A percentile compares a stretch with the other conserved stretches of the same genome.
Conservation (phyloP, 2,797 vertebrate genomes). For the Galago senegalensis region DNA sequence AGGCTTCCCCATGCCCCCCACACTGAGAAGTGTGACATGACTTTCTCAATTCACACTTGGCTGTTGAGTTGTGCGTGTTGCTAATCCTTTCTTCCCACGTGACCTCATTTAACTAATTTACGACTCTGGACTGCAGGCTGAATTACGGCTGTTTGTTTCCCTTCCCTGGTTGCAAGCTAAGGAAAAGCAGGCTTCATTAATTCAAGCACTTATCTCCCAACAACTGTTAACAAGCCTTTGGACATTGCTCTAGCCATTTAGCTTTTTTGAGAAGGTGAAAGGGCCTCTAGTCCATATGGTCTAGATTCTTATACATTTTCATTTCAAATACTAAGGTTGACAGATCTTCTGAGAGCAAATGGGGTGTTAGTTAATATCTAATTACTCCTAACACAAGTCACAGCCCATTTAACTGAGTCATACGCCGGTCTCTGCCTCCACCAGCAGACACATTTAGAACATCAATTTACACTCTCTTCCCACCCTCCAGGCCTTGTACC, state of each 20-base stretch:
- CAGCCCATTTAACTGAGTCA: slow-evolving; percentile 53
- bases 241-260: background rate
- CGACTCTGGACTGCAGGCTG: background rate
- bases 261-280: slow-evolving; percentile 61
- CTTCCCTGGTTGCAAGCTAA: slow-evolving; percentile 23
- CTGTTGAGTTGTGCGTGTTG: too few relatives aligned
- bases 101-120: slow-evolving; percentile 63
- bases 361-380: slow-evolving; percentile 69
- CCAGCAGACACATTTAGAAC: background rate
- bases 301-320: slow-evolving; percentile 56
- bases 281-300: slow-evolving; percentile 70
- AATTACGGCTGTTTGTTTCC: slow-evolving; percentile 59
- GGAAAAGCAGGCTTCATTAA: slow-evolving; percentile 66
- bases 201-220: slow-evolving; percentile 23
- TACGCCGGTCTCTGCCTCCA: background rate
- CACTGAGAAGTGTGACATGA: background rate
- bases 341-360: slow-evolving; percentile 70
- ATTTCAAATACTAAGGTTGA: slow-evolving; percentile 62
- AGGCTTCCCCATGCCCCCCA: background rate
- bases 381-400: slow-evolving; percentile 66
- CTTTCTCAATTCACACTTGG: background rate
- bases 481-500: background rate
- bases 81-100: background rate
- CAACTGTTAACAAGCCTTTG: slow-evolving; percentile 65
- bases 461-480: background rate